Base-by-base conservation (phyloP, 1,140 invertebrate genomes). In the Grapholita molesta region DNA sequence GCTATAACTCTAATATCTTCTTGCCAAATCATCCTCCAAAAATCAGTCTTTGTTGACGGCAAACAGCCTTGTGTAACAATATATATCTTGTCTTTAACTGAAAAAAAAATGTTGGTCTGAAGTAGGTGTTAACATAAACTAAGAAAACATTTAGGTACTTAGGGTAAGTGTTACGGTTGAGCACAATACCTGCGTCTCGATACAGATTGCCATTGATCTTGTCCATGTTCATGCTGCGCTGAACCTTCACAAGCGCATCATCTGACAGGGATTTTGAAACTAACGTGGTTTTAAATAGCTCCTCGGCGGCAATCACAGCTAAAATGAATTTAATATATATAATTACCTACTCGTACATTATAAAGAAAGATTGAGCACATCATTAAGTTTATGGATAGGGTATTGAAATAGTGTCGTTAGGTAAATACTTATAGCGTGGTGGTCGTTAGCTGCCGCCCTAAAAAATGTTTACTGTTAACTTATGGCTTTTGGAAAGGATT, bases 1-100 rank as follows among this genome's bases (percentile, higher is more conserved):
- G 99, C 98, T 84, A 99, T 99, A 18, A 99, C 97, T 61, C 97
- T 93, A 64, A 97, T 97, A 83, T 99, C 98, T 88, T 99, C 98
- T 92, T 99, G 98, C 96, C 98, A 99, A 11, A 99, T 95, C 98
- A 99, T 99, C 75, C 96, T 94, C 98, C 99, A 99, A 92, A 99
- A 99, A 87, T 99, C 98, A 23, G 94, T 93, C 33, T 97, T 94
- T 0, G 99, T 99, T 76, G 95, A 96, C 25, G 95, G 94, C 69
- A 99, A 92, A 88, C 98, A 99, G 28, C 98, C 98, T 85, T 99
- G 98, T 1, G 97, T 98, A 0, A 97, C 97, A 78, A 99, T 98
- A 85, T 98, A 99, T 12, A 93, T 33, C 74, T 89, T 89, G 38
- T 86, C 78, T 77, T 84, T 86, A 11, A 86, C 87, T 89, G 72